Evolutionary conservation across 2,888 invertebrate species (phyloP), one percentile per base, ranked within the genome.

Genomic region (Graphium colonna): DNA sequence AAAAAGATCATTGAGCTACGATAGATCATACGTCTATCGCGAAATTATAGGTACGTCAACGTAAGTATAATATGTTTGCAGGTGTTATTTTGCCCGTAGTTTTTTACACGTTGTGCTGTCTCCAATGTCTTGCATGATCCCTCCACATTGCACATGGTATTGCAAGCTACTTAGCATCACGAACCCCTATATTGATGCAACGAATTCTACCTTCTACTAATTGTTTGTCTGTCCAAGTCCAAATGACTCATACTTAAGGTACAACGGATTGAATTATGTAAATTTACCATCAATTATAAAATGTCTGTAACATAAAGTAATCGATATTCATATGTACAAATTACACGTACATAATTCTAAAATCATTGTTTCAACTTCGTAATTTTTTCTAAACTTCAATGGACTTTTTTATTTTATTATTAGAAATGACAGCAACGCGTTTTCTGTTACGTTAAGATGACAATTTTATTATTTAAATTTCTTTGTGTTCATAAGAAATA

Each of bases 11-110:
- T 82, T 77, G 56, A 59, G 46, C 53, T 43, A 55, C 16, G 49
- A 49, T 54, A 56, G 52, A 45, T 41, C 48, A 21, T 21, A 31
- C 3, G 49, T 57, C 58, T 56, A 59, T 44, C 60, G 42, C 38
- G 10, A 51, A 49, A 50, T 46, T 55, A 41, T 52, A 44, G 39
- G 41, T 44, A 51, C 15, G 44, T 44, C 70, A 67, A 72, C 65
- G 81, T 86, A 81, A 81, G 86, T 86, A 86, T 81, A 76, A 54
- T 57, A 63, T 75, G 78, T 73, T 71, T 67, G 72, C 72, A 80
- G 77, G 80, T 79, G 72, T 77, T 75, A 71, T 65, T 67, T 63
- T 65, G 76, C 77, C 77, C 41, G 54, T 54, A 45, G 41, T 50
- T 33, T 17, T 38, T 1, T 44, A 45, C 36, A 26, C 67, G 79